Evolutionary conservation across 1,140 invertebrate genomes (phyloP).

Genomic region (Drosophila kohkoa): DNA sequence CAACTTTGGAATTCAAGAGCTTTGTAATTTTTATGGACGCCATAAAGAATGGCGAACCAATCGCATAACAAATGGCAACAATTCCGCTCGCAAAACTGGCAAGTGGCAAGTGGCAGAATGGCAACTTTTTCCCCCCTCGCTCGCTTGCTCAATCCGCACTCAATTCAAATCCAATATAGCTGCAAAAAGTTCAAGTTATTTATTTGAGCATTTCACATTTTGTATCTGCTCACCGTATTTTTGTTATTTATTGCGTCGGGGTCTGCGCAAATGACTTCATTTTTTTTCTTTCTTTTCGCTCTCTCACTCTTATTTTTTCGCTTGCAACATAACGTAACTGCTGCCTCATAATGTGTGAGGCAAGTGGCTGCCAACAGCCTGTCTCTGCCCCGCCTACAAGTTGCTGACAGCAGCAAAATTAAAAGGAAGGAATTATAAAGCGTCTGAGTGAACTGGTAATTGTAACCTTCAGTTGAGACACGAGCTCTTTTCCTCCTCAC

Average conservation of each 20-base stretch:
- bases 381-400: slow-evolving; percentile 44
- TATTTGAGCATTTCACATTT: slow-evolving; percentile 81
- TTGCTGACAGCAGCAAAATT: slow-evolving; percentile 71
- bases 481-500: not conserved
- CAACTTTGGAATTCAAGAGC: slow-evolving; percentile 60
- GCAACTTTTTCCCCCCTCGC: slow-evolving; percentile 17
- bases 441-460: slow-evolving; percentile 55
- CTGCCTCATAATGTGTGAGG: slow-evolving; percentile 1
- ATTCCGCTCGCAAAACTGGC: slow-evolving; percentile 53
- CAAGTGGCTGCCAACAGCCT: slow-evolving; percentile 1
- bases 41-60: slow-evolving; percentile 61
- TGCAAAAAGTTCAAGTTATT: slow-evolving; percentile 77
- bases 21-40: slow-evolving; percentile 64
- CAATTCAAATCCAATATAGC: slow-evolving; percentile 57
- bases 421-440: slow-evolving; percentile 71
- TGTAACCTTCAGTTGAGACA: slow-evolving; percentile 64
- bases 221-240: slow-evolving; percentile 76
- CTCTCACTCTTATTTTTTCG: no score
- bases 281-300: slow-evolving; percentile 15
- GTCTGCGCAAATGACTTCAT: slow-evolving; percentile 66
- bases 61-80: slow-evolving; percentile 81
- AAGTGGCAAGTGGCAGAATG: slow-evolving; percentile 54
- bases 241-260: slow-evolving; percentile 72
- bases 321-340: not conserved
- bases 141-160: slow-evolving; percentile 42